Conservation (phyloP, 2,888 invertebrate species). For the Epistrophe eligans region DNA sequence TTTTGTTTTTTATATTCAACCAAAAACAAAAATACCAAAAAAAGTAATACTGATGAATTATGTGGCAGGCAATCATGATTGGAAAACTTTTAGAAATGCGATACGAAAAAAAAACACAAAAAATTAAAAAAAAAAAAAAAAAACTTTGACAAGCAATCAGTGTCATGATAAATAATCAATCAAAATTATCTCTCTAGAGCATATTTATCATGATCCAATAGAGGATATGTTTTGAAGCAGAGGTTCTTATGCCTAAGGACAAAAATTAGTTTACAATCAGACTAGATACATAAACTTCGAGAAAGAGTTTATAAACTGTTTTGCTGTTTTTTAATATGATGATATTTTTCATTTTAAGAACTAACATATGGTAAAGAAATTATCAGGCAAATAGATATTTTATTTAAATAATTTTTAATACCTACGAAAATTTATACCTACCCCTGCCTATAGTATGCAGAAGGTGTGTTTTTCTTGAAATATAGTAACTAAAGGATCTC, state of each 20-base stretch:
- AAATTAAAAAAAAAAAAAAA: conserved; percentile 9
- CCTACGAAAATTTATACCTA: too few species aligned
- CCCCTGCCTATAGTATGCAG: too few species aligned
- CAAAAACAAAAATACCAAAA: neutral
- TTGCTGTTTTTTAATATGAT: too few species aligned
- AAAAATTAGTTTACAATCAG: neutral
- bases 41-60: conserved; percentile 18
- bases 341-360: too few species aligned
- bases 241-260: neutral
- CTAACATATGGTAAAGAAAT: too few species aligned
- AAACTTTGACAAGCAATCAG: conserved; percentile 34
- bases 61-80: conserved; percentile 41
- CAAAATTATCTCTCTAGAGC: conserved; percentile 16
- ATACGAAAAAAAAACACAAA: conserved; percentile 18
- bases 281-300: neutral
- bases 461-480: too few species aligned
- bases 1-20: neutral
- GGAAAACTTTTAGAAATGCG: conserved; percentile 35
- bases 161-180: conserved; percentile 25
- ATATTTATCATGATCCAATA: neutral
- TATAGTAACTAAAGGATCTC: too few species aligned
- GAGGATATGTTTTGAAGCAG: neutral
- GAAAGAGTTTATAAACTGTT: too few species aligned
- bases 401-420: too few species aligned
- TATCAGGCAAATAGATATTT: too few species aligned